phyloP scores from a whole-genome alignment of 2,113 vertebrate genomes.

The Rhinogobius similis region DNA sequence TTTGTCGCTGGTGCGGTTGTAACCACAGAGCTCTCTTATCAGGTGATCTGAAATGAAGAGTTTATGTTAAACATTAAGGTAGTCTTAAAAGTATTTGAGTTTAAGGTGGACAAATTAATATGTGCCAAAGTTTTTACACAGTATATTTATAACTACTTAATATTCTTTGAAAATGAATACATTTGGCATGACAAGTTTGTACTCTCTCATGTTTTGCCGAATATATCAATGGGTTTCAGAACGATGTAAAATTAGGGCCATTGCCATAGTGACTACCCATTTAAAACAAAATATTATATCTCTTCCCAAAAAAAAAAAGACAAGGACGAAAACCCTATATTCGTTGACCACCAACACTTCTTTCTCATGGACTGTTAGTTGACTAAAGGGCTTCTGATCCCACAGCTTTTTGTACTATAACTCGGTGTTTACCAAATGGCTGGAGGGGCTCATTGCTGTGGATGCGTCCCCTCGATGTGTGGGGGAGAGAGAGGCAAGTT shows the following conservation, averaged over 20 bases:
- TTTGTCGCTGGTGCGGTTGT: conserved; percentile 31
- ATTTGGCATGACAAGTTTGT: neutral
- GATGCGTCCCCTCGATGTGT: conserved; percentile 30
- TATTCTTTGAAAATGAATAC: neutral
- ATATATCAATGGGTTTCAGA: neutral
- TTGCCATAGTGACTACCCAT: too few species aligned
- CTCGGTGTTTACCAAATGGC: conserved; percentile 15
- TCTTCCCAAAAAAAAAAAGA: too few species aligned
- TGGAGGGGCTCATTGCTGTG: conserved; percentile 29
- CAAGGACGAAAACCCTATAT: too few species aligned
- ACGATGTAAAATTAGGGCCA: too few species aligned
- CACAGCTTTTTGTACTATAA: conserved; percentile 18
- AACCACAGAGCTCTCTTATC: conserved; percentile 57
- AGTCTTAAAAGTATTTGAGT: conserved; percentile 21
- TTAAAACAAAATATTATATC: too few species aligned
- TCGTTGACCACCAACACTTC: neutral
- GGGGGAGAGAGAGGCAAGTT: conserved; percentile 54
- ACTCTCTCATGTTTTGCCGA: neutral
- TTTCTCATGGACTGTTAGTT: neutral
- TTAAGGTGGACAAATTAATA: conserved; percentile 21
- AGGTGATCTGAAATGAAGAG: conserved; percentile 61
- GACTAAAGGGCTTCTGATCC: neutral
- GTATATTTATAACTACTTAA: neutral
- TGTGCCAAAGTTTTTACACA: neutral
- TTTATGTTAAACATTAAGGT: conserved; percentile 26